These are phyloP conservation scores for Phenganax marumi DNA, from an alignment of 92 coral and sea anemone genomes.

Conservation along the genomic window DNA sequence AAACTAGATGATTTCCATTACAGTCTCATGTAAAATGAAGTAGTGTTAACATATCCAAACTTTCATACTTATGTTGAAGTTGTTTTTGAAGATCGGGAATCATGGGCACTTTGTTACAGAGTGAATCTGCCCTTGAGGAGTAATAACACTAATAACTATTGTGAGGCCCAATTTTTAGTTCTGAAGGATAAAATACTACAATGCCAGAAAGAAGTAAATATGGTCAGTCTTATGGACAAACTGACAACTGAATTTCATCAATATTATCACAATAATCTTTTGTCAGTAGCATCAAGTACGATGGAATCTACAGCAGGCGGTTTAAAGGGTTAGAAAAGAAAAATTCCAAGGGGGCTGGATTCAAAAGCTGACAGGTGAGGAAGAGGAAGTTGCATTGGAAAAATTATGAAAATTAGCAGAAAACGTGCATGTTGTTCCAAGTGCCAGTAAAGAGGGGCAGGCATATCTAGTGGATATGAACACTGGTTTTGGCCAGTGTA, in stretches of 20 bases:
- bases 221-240: too few relatives aligned
- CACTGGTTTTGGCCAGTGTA: too few relatives aligned
- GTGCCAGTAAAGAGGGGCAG: background rate
- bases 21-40: background rate
- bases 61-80: constrained; percentile 11
- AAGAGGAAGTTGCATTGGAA: too few relatives aligned
- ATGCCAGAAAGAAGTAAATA: too few relatives aligned
- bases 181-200: too few relatives aligned
- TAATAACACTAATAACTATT: too few relatives aligned
- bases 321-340: background rate
- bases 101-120: constrained; percentile 25
- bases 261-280: background rate
- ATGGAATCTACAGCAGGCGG: too few relatives aligned
- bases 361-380: background rate
- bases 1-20: background rate
- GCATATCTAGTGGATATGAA: constrained; percentile 13
- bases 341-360: background rate
- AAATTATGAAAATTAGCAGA: background rate
- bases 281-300: background rate
- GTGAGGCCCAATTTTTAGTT: too few relatives aligned
- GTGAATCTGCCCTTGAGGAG: constrained; percentile 6
- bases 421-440: background rate
- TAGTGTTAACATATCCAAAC: constrained; percentile 15
- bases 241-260: too few relatives aligned
- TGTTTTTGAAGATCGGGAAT: constrained; percentile 7